Conservation (phyloP, 2,797 vertebrate species). For the Tamandua tetradactyla region DNA sequence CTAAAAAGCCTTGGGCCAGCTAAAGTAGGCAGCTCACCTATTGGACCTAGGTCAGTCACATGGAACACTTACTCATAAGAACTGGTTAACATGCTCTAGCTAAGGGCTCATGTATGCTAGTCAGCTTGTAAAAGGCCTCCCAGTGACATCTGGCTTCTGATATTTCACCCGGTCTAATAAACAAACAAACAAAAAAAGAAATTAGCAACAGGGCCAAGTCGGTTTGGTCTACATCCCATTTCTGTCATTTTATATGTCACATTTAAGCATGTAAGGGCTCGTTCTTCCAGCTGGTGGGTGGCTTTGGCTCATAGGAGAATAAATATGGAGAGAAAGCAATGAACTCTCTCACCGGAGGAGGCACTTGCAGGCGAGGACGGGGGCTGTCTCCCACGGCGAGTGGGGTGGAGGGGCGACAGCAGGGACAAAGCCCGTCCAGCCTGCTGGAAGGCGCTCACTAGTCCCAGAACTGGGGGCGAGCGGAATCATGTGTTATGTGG, state of each 20-base stretch:
- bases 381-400: conserved; percentile 30
- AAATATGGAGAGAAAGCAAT: conserved; percentile 77
- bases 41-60: background rate
- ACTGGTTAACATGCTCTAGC: background rate
- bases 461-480: conserved; percentile 49
- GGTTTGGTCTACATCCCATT: background rate
- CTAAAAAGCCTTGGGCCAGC: background rate
- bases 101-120: background rate
- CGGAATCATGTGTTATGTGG: background rate
- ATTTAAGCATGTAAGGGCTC: conserved; percentile 75
- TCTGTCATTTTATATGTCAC: conserved; percentile 50
- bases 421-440: conserved; percentile 48
- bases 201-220: background rate
- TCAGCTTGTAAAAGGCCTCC: background rate
- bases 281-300: background rate
- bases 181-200: too few relatives aligned
- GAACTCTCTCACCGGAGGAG: conserved; percentile 63
- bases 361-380: conserved; percentile 54
- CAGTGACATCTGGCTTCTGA: background rate
- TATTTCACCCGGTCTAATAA: background rate
- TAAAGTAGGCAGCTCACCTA: too few relatives aligned
- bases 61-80: background rate
- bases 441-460: conserved; percentile 60
- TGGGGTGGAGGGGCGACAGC: background rate
- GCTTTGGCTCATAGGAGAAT: conserved; percentile 46